Evolutionary conservation across 1,140 invertebrate species (phyloP).

Genomic region (Pogonognathellus flavescens): DNA sequence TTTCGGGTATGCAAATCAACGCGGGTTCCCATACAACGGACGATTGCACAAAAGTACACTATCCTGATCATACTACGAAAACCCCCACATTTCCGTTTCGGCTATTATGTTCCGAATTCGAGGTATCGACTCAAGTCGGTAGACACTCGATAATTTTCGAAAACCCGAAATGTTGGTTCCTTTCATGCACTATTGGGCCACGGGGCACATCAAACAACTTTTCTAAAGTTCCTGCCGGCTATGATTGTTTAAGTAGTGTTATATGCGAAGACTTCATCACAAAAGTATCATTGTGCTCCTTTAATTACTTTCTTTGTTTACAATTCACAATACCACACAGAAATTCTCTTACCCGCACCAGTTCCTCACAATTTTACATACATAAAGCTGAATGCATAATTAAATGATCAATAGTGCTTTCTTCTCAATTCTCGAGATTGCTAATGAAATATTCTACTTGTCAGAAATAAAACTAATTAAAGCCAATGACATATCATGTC

Average conservation of each 20-base stretch:
- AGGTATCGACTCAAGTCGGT: constrained; percentile 31
- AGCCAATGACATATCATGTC: too few species aligned
- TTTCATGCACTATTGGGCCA: not conserved
- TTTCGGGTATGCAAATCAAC: constrained; percentile 12
- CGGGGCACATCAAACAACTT: not conserved
- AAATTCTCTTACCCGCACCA: not conserved
- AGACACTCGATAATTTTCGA: constrained; percentile 26
- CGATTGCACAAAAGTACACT: constrained; percentile 22
- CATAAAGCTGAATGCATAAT: too few species aligned
- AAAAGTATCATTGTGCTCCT: not conserved
- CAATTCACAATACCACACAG: not conserved
- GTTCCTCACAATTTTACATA: too few species aligned
- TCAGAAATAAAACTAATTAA: too few species aligned
- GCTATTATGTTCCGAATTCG: constrained; percentile 28
- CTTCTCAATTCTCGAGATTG: too few species aligned
- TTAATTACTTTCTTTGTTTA: constrained; percentile 12
- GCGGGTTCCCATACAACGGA: not conserved
- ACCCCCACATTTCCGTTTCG: constrained; percentile 47
- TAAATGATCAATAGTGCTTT: too few species aligned
- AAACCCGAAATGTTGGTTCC: constrained; percentile 24
- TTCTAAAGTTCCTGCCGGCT: not conserved
- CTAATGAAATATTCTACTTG: too few species aligned
- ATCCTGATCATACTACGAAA: constrained; percentile 23
- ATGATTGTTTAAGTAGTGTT: constrained; percentile 7
- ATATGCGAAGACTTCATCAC: not conserved